Base-by-base conservation (phyloP, 2,888 invertebrate genomes). In the Drosophila heteroneura region DNA sequence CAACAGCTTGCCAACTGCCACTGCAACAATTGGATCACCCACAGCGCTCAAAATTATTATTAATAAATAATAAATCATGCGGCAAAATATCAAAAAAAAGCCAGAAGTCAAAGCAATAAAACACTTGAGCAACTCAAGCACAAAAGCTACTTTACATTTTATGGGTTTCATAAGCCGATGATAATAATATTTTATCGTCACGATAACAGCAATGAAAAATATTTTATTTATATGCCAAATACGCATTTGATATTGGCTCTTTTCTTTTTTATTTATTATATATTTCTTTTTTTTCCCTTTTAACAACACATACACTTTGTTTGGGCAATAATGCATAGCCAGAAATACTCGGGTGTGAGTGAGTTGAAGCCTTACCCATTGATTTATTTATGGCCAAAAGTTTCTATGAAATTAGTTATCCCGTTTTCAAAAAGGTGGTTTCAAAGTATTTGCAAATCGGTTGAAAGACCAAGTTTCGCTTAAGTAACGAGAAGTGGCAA, bases 31-130 rank as follows among this genome's bases (percentile, higher is more conserved):
- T 66, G 59, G 74, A 39, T 63, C 74, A 67, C 77, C 54, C 69
- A 57, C 75, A 56, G 51, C 16, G 37, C 19, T 22, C 19, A 47
- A 53, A 62, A 58, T 74, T 73, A 53, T 76, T 79, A 86, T 85
- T 85, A 86, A 83, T 89, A 85, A 85, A 89, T 89, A 74, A 85
- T 79, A 89, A 83, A 79, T 84, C 66, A 86, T 89, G 89, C 84
- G 78, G 62, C 73, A 81, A 74, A 26, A 47, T 7, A 47, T 22
- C 4, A n/a, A 26, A 26, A 47, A 44, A 16, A 47, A 44, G 22
- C 22, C 44, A 22, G 7, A 78, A 69, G 59, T 57, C 41, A 63
- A 57, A 61, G 39, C 28, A 22, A 66, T 47, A 51, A 51, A 64
- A 52, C 72, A 66, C 81, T 77, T 56, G 65, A 59, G 54, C 53